Percentiles rank a stretch among this genome's conserved stretches.
Conservation (phyloP, 2,888 invertebrate species). For the Lasius fuliginosus region DNA sequence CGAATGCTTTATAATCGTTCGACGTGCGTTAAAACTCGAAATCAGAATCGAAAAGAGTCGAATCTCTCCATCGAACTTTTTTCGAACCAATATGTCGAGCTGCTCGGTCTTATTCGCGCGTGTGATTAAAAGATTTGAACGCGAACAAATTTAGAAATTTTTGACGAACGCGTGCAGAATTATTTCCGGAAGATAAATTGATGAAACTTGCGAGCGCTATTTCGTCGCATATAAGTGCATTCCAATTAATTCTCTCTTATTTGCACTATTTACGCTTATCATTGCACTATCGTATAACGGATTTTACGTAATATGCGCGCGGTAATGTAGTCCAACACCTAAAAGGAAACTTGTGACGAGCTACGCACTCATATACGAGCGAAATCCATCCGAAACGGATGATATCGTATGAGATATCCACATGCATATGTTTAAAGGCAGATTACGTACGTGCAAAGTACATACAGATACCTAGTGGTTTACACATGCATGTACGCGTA, state of each 20-base stretch:
- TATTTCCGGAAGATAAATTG: neutral
- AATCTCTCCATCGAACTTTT: neutral
- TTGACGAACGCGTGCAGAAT: neutral
- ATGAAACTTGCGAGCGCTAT: constrained; percentile 9
- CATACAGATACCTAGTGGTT: neutral
- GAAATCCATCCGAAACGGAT: neutral
- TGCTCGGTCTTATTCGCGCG: neutral
- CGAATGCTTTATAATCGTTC: constrained; percentile 9
- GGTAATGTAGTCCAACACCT: constrained; percentile 35
- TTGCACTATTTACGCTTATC: constrained; percentile 13
- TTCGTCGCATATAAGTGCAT: neutral
- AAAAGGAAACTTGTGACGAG: constrained; percentile 38
- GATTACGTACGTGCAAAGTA: neutral
- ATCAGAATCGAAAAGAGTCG: neutral
- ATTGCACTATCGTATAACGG: neutral
- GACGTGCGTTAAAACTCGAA: neutral
- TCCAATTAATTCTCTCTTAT: neutral
- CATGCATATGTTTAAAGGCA: neutral
- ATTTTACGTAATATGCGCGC: constrained; percentile 54
- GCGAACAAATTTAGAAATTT: neutral
- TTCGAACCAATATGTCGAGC: neutral
- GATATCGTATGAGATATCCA: neutral
- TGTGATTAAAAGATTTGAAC: neutral
- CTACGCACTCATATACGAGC: constrained; percentile 15
- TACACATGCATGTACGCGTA: neutral